Evolutionary conservation across 2,888 invertebrate genomes (phyloP).

Genomic region (Pollenia labialis): DNA sequence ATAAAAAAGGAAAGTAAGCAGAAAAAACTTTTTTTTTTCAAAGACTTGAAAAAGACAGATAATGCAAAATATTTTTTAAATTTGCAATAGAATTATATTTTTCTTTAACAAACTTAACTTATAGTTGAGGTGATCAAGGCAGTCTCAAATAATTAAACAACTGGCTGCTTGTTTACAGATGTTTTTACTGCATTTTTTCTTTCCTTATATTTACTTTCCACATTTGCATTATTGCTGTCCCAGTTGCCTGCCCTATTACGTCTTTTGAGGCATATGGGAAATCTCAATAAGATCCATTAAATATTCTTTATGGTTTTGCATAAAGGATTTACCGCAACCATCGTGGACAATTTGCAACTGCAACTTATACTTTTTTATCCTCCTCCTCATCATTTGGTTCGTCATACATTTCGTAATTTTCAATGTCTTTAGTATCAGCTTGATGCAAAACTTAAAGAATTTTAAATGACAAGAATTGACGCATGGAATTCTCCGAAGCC

Average conservation of each 20-base stretch:
- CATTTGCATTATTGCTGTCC: background rate
- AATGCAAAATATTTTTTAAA: too few relatives aligned
- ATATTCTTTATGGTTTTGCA: slow-evolving; percentile 56
- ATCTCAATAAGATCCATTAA: slow-evolving; percentile 27
- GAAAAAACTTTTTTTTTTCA: background rate
- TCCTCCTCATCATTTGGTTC: background rate
- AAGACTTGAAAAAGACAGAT: too few relatives aligned
- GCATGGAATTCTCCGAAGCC: background rate
- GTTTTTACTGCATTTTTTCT: background rate
- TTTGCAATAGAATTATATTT: too few relatives aligned
- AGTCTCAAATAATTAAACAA: background rate
- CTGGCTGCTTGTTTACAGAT: background rate
- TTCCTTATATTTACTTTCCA: background rate
- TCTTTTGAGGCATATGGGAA: slow-evolving; percentile 6
- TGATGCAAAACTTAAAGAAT: background rate
- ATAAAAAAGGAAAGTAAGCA: background rate
- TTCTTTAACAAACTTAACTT: too few relatives aligned
- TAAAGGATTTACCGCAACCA: slow-evolving; percentile 39
- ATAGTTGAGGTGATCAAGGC: too few relatives aligned
- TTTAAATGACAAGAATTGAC: background rate
- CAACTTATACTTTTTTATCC: background rate
- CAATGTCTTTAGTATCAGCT: background rate
- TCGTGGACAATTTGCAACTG: background rate
- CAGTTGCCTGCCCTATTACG: background rate
- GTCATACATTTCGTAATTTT: background rate